Evolutionary conservation across 2,113 vertebrate species (phyloP).

Genomic region (Triplophysa siluroides): DNA sequence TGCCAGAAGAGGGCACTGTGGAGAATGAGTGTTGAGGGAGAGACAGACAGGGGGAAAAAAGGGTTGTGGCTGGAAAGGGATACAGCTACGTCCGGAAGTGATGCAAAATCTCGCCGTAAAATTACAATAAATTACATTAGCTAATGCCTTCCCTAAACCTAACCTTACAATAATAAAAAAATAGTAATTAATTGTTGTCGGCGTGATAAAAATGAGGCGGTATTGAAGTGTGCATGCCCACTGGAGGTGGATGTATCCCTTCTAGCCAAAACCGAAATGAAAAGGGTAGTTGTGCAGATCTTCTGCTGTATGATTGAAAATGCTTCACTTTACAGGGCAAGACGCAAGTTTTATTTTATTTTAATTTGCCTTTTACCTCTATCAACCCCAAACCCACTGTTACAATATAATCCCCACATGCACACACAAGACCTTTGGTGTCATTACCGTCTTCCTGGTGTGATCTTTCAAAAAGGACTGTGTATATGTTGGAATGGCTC

Average conservation of each 20-base stretch:
- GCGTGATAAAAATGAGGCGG: too few relatives aligned
- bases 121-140: too few relatives aligned
- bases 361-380: conserved; percentile 37
- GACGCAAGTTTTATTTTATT: conserved; percentile 2
- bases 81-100: too few relatives aligned
- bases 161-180: too few relatives aligned
- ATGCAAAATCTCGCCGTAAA: too few relatives aligned
- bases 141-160: too few relatives aligned
- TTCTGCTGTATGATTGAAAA: conserved; percentile 37
- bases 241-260: too few relatives aligned
- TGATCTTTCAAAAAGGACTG: not conserved
- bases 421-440: conserved; percentile 13
- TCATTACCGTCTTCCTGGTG: conserved; percentile 7
- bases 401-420: conserved; percentile 42
- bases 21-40: conserved; percentile 22
- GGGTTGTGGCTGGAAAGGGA: not conserved
- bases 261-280: not conserved
- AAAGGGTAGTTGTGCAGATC: conserved; percentile 33
- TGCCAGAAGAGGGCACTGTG: conserved; percentile 38
- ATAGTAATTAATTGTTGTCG: too few relatives aligned
- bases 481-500: not conserved
- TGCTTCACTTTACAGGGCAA: conserved; percentile 32
- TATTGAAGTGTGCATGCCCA: too few relatives aligned
- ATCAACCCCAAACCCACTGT: not conserved
- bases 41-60: conserved; percentile 9